Conservation (phyloP, 2,113 vertebrate species). For the Butastur rufipennis region DNA sequence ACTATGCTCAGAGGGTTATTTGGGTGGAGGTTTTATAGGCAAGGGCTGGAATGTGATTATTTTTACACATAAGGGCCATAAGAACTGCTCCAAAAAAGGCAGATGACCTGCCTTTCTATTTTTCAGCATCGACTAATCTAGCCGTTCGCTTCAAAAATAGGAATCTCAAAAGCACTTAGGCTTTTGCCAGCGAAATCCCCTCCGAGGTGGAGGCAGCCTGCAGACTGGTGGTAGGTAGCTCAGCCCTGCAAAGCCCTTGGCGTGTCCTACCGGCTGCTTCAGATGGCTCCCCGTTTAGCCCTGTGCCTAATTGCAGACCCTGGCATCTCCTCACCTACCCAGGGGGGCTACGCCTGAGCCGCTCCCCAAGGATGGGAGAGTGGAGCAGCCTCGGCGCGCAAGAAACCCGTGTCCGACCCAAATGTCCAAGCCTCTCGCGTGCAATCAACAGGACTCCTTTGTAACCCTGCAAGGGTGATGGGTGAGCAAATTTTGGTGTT, state of each 20-base stretch:
- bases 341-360: background rate
- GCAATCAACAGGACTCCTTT: background rate
- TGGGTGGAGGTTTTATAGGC: background rate
- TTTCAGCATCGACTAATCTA: background rate
- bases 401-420: rapidly evolving
- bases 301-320: background rate
- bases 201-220: background rate
- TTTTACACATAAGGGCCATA: background rate
- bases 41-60: background rate
- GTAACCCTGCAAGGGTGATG: background rate
- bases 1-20: background rate
- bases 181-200: background rate
- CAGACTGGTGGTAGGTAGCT: background rate
- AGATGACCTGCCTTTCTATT: background rate
- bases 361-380: background rate
- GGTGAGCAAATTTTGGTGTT: background rate
- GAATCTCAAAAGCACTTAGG: background rate
- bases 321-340: background rate
- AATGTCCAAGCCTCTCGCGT: rapidly evolving
- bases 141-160: background rate
- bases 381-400: background rate
- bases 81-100: background rate
- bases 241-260: background rate
- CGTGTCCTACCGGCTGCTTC: background rate
- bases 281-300: background rate